Evolutionary conservation across 2,888 invertebrate genomes (phyloP).

Genomic region (Xiphydria camelus): DNA sequence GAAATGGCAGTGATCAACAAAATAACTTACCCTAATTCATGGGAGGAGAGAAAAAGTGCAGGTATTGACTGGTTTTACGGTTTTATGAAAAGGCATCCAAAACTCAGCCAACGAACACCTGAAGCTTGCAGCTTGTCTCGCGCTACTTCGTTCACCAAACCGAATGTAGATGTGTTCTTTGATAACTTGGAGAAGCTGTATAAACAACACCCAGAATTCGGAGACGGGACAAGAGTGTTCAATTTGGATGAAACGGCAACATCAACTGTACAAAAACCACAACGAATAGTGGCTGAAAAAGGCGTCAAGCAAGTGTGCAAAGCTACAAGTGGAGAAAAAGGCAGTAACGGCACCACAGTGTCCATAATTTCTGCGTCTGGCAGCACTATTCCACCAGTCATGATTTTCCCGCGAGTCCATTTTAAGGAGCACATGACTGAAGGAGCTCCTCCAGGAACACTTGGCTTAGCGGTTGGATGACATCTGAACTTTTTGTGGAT

Average conservation of each 20-base stretch:
- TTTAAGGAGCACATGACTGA: conserved; percentile 38
- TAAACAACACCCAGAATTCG: neutral
- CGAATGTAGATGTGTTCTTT: conserved; percentile 16
- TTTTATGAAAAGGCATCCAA: conserved; percentile 20
- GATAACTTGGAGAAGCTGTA: conserved; percentile 7
- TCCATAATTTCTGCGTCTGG: conserved; percentile 46
- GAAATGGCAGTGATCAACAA: conserved; percentile 1
- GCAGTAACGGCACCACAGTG: conserved; percentile 36
- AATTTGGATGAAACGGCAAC: conserved; percentile 18
- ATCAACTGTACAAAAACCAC: conserved; percentile 12
- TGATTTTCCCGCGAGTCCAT: no score
- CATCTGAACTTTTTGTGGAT: conserved; percentile 38
- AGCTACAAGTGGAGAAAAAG: conserved; percentile 38
- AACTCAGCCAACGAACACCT: conserved; percentile 28
- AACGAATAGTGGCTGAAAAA: conserved; percentile 1
- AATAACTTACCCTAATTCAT: neutral
- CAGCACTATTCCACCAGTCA: no score
- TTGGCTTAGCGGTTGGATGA: conserved; percentile 50
- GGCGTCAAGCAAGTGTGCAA: no score
- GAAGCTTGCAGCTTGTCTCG: conserved; percentile 29
- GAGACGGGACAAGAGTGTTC: conserved; percentile 2
- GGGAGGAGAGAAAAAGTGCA: neutral
- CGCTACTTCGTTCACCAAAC: conserved; percentile 15
- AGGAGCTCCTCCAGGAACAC: conserved; percentile 43
- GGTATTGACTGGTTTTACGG: conserved; percentile 13